Evolutionary conservation across 2,797 vertebrate genomes (phyloP).

Genomic region (Halcyon chelicuti): DNA sequence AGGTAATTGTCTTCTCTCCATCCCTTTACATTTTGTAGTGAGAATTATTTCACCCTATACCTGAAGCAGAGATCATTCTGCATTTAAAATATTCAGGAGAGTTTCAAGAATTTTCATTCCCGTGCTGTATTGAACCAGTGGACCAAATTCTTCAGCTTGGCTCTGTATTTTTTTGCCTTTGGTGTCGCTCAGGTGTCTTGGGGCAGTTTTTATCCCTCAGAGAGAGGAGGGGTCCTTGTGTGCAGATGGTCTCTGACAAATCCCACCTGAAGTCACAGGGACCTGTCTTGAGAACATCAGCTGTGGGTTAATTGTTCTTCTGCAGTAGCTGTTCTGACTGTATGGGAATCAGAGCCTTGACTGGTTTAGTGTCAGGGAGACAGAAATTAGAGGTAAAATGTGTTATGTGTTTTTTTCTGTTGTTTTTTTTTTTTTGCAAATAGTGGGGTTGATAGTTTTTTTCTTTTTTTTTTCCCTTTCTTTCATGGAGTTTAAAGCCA

Average conservation of each 20-base stretch:
- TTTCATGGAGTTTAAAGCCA: background rate
- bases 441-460: too few species aligned
- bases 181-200: background rate
- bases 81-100: background rate
- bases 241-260: background rate
- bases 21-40: fast-evolving
- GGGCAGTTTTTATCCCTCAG: background rate
- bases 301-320: background rate
- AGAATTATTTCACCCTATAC: background rate
- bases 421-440: too few species aligned
- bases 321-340: background rate
- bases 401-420: too few species aligned
- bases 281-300: background rate
- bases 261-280: background rate
- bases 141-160: background rate
- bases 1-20: fast-evolving
- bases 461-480: background rate
- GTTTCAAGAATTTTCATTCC: fast-evolving
- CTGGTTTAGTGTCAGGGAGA: background rate
- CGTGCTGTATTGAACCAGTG: background rate
- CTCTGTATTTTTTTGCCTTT: background rate
- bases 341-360: background rate
- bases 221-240: background rate
- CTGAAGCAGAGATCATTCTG: background rate
- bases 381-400: background rate